These are phyloP conservation scores for Actinia equina DNA, from an alignment of 64 coral and sea anemone genomes.

Conservation along the genomic window DNA sequence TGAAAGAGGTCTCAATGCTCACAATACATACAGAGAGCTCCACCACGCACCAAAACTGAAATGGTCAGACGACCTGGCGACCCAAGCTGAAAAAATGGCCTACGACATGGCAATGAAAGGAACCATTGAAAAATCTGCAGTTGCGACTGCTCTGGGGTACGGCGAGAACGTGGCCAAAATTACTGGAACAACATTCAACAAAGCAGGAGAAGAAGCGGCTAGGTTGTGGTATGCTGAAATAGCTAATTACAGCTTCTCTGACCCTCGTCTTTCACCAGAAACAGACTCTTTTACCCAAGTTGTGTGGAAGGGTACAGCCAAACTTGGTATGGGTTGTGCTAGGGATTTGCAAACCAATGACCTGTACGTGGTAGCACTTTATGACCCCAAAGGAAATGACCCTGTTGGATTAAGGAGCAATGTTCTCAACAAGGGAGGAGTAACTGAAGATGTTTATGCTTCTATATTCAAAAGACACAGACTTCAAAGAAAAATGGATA, in stretches of 20 bases:
- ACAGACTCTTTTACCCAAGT: conserved; percentile 93
- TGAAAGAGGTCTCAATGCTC: conserved; percentile 67
- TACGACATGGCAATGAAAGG: conserved; percentile 96
- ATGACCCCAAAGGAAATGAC: conserved; percentile 71
- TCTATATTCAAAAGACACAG: conserved; percentile 95
- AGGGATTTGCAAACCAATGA: conserved; percentile 85
- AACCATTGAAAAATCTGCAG: conserved; percentile 60
- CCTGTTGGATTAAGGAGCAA: conserved; percentile 48
- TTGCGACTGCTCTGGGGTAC: conserved; percentile 45
- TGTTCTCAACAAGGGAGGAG: conserved; percentile 65
- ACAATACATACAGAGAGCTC: conserved; percentile 66
- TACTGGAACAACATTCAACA: conserved; percentile 70
- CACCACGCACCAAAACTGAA: conserved; percentile 63
- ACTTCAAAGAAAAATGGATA: not conserved
- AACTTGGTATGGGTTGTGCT: conserved; percentile 94
- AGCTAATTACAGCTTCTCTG: conserved; percentile 88
- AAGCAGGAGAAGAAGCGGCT: conserved; percentile 84
- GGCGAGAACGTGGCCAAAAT: conserved; percentile 97
- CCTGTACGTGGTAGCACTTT: conserved; percentile 92
- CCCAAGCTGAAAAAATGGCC: conserved; percentile 89
- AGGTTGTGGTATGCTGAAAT: conserved; percentile 89
- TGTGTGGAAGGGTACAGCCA: conserved; percentile 62
- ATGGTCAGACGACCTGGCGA: conserved; percentile 93
- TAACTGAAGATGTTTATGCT: conserved; percentile 84
- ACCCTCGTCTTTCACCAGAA: conserved; percentile 66